A percentile compares a stretch with the other conserved stretches of the same genome.
These are phyloP conservation scores for Threskiornis aethiopicus DNA, from an alignment of 2,797 vertebrate species.

Conservation along the genomic window DNA sequence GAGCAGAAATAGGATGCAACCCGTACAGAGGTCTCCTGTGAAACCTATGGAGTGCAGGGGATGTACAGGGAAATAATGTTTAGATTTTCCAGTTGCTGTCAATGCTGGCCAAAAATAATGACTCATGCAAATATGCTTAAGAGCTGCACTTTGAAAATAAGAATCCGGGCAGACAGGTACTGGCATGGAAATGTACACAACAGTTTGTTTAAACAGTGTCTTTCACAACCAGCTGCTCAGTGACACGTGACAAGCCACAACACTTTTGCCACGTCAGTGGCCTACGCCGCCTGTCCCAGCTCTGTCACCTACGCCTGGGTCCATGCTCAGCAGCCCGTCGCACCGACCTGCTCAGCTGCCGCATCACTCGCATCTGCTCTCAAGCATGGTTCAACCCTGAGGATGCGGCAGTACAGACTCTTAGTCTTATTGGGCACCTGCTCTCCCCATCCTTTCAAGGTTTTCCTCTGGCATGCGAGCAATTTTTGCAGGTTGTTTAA, in stretches of 20 bases:
- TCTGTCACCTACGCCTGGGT: not conserved
- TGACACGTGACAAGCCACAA: not conserved
- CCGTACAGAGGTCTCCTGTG: not conserved
- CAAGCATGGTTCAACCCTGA: not conserved
- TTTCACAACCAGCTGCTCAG: constrained; percentile 22
- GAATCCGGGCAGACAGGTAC: constrained; percentile 43
- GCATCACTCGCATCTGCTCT: not conserved
- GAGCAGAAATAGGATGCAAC: not conserved
- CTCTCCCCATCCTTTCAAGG: not conserved
- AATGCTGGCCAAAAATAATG: not conserved
- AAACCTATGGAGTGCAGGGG: not conserved
- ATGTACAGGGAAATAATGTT: not conserved
- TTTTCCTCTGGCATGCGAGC: not conserved
- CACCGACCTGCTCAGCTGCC: not conserved
- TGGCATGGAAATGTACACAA: constrained; percentile 34
- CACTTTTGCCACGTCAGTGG: not conserved
- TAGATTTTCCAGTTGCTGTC: not conserved
- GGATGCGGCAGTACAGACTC: not conserved
- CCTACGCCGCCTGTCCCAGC: not conserved
- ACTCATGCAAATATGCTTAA: constrained; percentile 17
- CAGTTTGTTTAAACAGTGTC: constrained; percentile 44
- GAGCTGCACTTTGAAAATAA: constrained; percentile 32
- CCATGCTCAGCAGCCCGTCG: fast-evolving
- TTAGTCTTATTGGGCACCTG: not conserved
- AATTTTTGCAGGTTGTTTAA: not conserved